Conservation (phyloP, 2,113 vertebrate species). For the Leptodactylus fuscus region DNA sequence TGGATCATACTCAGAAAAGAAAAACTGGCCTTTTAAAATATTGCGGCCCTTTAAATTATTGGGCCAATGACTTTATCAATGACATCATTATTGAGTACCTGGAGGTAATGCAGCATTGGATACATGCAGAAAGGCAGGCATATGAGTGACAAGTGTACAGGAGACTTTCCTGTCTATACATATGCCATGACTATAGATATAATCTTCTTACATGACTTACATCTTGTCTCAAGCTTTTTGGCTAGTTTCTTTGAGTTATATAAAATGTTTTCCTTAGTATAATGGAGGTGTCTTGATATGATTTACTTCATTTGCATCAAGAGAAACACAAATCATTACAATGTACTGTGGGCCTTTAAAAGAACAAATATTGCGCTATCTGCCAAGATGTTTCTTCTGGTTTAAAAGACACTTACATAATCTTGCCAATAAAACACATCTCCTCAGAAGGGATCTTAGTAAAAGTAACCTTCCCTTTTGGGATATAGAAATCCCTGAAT, state of each 20-base stretch:
- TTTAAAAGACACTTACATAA: slow-evolving; percentile 6
- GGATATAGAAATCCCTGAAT: slow-evolving; percentile 28
- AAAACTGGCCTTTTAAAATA: not conserved
- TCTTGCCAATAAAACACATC: slow-evolving; percentile 4
- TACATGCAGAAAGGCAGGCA: too few relatives aligned
- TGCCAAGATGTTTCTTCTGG: slow-evolving; percentile 9
- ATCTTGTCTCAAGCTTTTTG: not conserved
- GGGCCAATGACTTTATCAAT: too few relatives aligned
- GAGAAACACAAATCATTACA: not conserved
- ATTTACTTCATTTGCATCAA: not conserved
- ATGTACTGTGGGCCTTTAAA: not conserved
- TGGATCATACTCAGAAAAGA: not conserved
- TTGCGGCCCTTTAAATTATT: too few relatives aligned
- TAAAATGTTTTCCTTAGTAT: not conserved
- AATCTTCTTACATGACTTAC: not conserved
- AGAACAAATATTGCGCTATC: not conserved
- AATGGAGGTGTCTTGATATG: not conserved
- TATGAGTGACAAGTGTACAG: too few relatives aligned
- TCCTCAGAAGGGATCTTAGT: not conserved
- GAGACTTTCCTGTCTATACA: too few relatives aligned
- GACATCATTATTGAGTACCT: not conserved
- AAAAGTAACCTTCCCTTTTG: slow-evolving; percentile 45
- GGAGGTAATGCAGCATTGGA: too few relatives aligned
- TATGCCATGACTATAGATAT: too few relatives aligned
- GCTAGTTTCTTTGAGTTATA: not conserved